These are phyloP conservation scores for Lomographa bimaculata DNA, from an alignment of 2,888 invertebrate species.

Conservation along the genomic window DNA sequence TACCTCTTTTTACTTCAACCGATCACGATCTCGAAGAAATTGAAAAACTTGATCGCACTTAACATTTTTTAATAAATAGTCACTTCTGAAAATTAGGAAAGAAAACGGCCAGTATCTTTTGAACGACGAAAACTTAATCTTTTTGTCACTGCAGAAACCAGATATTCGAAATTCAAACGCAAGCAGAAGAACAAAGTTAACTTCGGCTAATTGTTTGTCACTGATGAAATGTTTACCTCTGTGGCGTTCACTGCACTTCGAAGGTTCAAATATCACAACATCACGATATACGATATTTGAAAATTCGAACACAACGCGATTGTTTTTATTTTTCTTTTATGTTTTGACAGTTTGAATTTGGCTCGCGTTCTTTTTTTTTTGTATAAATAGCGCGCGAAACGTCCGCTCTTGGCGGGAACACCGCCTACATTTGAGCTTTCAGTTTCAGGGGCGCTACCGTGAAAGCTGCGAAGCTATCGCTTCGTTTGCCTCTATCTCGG, in stretches of 20 bases:
- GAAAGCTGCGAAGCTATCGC: constrained; percentile 12
- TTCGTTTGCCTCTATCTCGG: constrained; percentile 5
- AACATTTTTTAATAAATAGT: not conserved
- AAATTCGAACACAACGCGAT: too few relatives aligned
- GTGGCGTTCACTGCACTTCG: too few relatives aligned
- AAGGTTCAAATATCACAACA: too few relatives aligned
- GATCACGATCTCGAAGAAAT: not conserved
- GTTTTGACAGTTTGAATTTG: constrained; percentile 20
- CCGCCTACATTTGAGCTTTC: constrained; percentile 46
- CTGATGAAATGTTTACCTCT: too few relatives aligned
- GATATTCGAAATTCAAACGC: too few relatives aligned
- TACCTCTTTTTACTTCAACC: not conserved
- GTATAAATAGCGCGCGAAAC: constrained; percentile 29
- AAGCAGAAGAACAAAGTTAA: too few relatives aligned
- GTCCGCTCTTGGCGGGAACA: constrained; percentile 45
- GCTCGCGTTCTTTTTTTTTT: constrained; percentile 14
- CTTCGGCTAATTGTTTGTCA: too few relatives aligned
- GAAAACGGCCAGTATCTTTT: not conserved
- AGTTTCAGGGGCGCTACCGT: constrained; percentile 38
- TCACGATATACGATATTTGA: too few relatives aligned
- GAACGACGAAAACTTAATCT: not conserved
- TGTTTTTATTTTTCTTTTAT: too few relatives aligned
- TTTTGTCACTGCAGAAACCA: too few relatives aligned
- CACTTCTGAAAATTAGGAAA: not conserved
- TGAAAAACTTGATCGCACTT: constrained; percentile 1